Conservation (phyloP, 2,888 invertebrate genomes). For the Syrista parreyssii region DNA sequence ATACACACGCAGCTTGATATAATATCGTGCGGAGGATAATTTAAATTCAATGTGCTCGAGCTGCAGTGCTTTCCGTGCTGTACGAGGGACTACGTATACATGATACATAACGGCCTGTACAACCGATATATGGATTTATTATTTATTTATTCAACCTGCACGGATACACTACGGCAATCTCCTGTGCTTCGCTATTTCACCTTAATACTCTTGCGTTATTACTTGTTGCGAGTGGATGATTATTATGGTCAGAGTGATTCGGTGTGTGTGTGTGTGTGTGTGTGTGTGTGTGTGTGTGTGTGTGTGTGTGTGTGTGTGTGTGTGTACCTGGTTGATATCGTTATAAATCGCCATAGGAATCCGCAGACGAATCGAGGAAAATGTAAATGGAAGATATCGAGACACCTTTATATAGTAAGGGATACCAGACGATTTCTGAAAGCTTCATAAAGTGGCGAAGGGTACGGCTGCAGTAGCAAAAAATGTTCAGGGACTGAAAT, state of each 20-base stretch:
- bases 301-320: no score
- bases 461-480: background rate
- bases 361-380: background rate
- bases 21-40: constrained; percentile 35
- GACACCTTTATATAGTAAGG: background rate
- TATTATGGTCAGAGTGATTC: background rate
- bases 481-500: background rate
- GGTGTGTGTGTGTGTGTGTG: no score
- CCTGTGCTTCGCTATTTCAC: background rate
- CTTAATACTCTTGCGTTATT: background rate
- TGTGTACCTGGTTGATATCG: background rate
- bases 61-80: constrained; percentile 7
- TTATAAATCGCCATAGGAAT: background rate
- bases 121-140: constrained; percentile 11
- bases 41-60: constrained; percentile 43
- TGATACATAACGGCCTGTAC: constrained; percentile 24
- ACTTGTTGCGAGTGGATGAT: background rate
- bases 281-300: no score
- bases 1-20: constrained; percentile 22
- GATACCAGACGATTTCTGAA: background rate
- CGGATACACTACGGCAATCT: background rate
- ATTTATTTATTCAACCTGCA: constrained; percentile 25
- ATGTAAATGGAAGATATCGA: background rate
- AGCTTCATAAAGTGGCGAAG: background rate
- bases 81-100: constrained; percentile 11